Evolutionary conservation across 1,140 invertebrate genomes (phyloP), one percentile per base, ranked within the genome.

Genomic region (Phymorhynchus buccinoides): DNA sequence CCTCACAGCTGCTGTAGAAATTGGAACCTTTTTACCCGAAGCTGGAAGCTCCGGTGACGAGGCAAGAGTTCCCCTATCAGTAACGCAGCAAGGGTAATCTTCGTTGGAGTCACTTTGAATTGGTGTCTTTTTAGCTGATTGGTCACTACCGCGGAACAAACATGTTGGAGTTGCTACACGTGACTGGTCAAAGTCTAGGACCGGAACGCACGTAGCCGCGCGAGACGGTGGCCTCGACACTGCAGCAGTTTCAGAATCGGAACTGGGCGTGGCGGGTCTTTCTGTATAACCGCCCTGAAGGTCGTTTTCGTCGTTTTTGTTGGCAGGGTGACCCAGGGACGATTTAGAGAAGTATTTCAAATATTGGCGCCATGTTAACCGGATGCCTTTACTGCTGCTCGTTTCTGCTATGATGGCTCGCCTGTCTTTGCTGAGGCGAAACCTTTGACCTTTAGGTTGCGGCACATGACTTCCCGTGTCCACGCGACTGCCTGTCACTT

Each of bases 161-260:
- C 14, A 41, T 1, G 42, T 27, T 35, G 73, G 73, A 3, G 73
- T 41, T 7, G 37, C 37, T 2, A 75, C 73, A 12, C 73, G 73
- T 41, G 73, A 75, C 41, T 41, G 73, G 73, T 75, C 73, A 27
- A 18, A 75, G 22, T 75, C 73, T 22, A 75, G 42, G 18, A 75
- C 73, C 37, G 73, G 73, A 41, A 41, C 73, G 37, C 37, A 41
- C 7, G 73, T 75, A 7, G 73, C 73, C 6, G 73, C 73, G 35
- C 73, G 73, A 37, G 62, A 22, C 7, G 48, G 62, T 66, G 22
- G 30, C 3, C 6, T 35, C 68, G 68, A 2, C 30, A 32, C 68
- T 12, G 68, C 2, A 32, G 32, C 6, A 4, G 9, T 7, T 66
- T 4, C 22, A 27, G 62, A 27, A 52, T 52, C 14, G 2, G 56